Base-by-base conservation (phyloP, 1,140 invertebrate genomes). In the Ganaspis sp. region DNA sequence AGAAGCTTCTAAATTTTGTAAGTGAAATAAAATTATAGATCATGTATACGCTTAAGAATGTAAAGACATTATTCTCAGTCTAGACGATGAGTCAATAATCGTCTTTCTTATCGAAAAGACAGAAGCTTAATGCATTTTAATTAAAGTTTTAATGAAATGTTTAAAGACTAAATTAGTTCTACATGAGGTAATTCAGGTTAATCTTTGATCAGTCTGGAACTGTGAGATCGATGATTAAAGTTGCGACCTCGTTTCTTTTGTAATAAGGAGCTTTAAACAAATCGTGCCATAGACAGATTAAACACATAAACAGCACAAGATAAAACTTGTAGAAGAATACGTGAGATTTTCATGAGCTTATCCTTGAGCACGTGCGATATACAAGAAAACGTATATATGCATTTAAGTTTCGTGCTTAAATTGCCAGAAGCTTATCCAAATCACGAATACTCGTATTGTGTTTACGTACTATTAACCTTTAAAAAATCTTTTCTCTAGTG, bases 241-340 rank as follows among this genome's bases (percentile, higher is more conserved):
- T 64, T 34, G 58, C 26, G 58, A 64, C 58, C 58, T 64, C 58
- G 58, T 64, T 64, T 64, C 58, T 64, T n/a, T 29, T 64, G 58
- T 26, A 64, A 64, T 29, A 64, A 64, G 26, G 58, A 64, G 58
- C 58, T 64, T 64, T 58, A 26, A 26, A 26, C 54, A 58, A 58
- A 58, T 58, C 58, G 58, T 64, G 58, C 29, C 58, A 26, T 26
- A 64, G 58, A 64, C 58, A 58, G 54, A 58, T 58, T 58, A 58
- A 26, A 58, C 0, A 26, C 21, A 64, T 64, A 64, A 64, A 64
- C 58, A 64, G 9, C 4, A 26, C 11, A 15, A 64, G 58, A 64
- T 64, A 64, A 64, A 64, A 64, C 58, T 64, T 29, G 58, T 26
- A 64, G 26, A 64, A 12, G 23, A 64, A 26, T 29, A 64, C 58